Evolutionary conservation across 2,888 invertebrate genomes (phyloP), one percentile per base, ranked within the genome.

Genomic region (Caenorhabditis doughertyi): DNA sequence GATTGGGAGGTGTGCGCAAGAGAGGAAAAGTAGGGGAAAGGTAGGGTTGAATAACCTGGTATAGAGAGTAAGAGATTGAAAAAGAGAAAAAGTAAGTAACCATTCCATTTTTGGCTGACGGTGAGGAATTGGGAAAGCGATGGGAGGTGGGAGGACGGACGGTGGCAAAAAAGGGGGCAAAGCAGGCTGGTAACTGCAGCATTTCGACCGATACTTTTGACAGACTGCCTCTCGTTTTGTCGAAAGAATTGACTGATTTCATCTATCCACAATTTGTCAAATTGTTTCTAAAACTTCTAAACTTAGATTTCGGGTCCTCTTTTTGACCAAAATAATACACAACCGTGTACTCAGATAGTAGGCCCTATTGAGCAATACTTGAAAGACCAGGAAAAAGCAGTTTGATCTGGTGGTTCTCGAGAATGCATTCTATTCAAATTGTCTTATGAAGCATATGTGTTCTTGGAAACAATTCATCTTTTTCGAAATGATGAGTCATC

Each of bases 51-150:
- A 35, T 39, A 70, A 39, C 29, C 23, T 9, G 25, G 39, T 25
- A 58, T 18, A 47, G 23, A 53, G 42, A 32, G 42, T n/a, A 18
- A 67, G 23, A 39, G 29, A 47, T 11, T 27, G 29, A 32, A 47
- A 58, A 16, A 44, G 27, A 65, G 47, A 74, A 27, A 74, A 67
- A 74, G 74, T 74, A 74, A 74, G 65, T 74, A 65, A 74, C 74
- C 74, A 74, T 74, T 67, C 74, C 74, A 74, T 67, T 74, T 74
- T 74, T 74, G 74, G 73, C 62, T 55, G 55, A 53, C 32, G 55
- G 47, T 29, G 67, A 47, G 64, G 39, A 65, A 65, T 25, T 58
- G 71, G 42, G 71, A 47, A 32, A 58, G 53, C 21, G 58, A 35
- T 58, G 58, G 58, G 56, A 56, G 56, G 58, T 32, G 51, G 49